These are phyloP conservation scores for Petrocephalus zakoni DNA, from an alignment of 2,113 vertebrate species.

Conservation along the genomic window DNA sequence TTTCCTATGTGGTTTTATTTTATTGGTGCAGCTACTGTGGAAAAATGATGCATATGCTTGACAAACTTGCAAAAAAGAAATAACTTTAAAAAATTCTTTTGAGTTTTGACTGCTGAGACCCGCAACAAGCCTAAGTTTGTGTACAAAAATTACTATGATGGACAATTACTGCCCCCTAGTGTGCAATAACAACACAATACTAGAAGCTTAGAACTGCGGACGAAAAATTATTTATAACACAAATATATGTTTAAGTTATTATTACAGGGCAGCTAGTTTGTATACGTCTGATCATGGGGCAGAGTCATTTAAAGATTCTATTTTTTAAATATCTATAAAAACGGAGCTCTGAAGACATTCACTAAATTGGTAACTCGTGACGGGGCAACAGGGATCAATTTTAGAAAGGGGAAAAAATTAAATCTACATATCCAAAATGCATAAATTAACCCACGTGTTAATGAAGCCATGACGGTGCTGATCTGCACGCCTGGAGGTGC, in stretches of 20 bases:
- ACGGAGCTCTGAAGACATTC: not conserved
- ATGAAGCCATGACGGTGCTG: not conserved
- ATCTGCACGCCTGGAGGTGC: not conserved
- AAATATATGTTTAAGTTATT: not conserved
- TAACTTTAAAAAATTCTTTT: not conserved
- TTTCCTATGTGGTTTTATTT: not conserved
- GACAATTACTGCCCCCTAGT: conserved; percentile 58
- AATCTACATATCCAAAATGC: not conserved
- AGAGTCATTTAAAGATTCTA: not conserved
- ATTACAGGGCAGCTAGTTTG: not conserved
- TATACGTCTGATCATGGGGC: not conserved
- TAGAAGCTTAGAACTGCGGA: not conserved
- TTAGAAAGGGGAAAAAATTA: not conserved
- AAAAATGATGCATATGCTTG: not conserved
- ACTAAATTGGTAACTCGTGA: not conserved
- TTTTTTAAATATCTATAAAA: not conserved
- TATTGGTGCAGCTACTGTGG: not conserved
- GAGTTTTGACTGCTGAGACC: conserved; percentile 35
- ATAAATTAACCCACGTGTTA: not conserved
- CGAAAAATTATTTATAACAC: not conserved
- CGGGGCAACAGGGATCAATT: not conserved
- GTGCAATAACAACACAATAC: conserved; percentile 5
- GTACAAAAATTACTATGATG: conserved; percentile 10
- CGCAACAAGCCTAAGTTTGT: not conserved
- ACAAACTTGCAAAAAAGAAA: not conserved